These are phyloP conservation scores for Craniophora ligustri DNA, from an alignment of 2,888 invertebrate species.

Conservation along the genomic window DNA sequence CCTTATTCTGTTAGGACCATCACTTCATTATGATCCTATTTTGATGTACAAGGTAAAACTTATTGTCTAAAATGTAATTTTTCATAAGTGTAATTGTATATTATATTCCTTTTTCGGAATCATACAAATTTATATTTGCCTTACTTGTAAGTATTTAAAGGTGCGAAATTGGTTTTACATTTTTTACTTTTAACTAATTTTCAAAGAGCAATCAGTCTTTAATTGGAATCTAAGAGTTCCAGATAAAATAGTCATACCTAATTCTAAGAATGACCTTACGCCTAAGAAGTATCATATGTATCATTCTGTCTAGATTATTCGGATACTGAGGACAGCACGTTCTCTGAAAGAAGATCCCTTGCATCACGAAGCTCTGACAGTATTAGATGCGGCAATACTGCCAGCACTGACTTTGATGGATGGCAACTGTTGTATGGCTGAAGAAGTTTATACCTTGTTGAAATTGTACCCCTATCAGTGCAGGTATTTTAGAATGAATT, in stretches of 20 bases:
- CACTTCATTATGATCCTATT: conserved; percentile 95
- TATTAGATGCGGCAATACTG: conserved; percentile 96
- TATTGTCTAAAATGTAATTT: no score
- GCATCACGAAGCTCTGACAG: conserved; percentile 94
- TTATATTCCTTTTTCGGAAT: no score
- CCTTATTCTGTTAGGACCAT: conserved; percentile 95
- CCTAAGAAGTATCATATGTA: no score
- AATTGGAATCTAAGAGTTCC: no score
- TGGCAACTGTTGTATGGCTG: conserved; percentile 98
- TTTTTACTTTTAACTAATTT: no score
- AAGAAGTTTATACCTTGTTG: conserved; percentile 97
- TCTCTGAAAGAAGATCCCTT: conserved; percentile 86
- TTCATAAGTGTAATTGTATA: no score
- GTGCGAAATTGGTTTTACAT: no score
- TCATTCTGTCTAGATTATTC: conserved; percentile 78
- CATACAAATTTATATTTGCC: no score
- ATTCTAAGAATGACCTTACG: no score
- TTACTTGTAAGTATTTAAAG: no score
- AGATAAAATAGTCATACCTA: no score
- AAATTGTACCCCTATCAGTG: conserved; percentile 96
- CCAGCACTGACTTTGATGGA: conserved; percentile 97
- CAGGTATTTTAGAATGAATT: conserved; percentile 81
- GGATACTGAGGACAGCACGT: conserved; percentile 79
- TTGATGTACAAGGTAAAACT: conserved; percentile 95
- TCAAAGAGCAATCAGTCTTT: no score